phyloP scores from a whole-genome alignment of 2,113 vertebrate species.

The Malurus cyaneus region DNA sequence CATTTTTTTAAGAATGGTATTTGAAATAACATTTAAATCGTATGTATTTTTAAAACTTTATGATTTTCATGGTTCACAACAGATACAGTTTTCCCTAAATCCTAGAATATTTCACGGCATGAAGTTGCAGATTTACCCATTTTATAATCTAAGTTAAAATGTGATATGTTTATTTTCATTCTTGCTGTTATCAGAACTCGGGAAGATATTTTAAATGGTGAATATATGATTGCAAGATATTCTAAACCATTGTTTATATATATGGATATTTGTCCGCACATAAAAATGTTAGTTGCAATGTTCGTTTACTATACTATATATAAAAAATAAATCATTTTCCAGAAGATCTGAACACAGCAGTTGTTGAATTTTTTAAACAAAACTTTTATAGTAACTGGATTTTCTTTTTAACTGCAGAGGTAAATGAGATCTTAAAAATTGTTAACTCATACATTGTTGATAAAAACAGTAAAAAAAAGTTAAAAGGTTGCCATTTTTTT shows the following conservation, averaged over 20 bases:
- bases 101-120: not conserved
- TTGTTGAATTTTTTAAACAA: not conserved
- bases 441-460: not conserved
- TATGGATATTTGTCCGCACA: not conserved
- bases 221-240: not conserved
- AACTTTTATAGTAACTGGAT: fast-evolving
- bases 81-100: not conserved
- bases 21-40: not conserved
- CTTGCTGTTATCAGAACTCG: not conserved
- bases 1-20: not conserved
- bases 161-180: not conserved
- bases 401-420: not conserved
- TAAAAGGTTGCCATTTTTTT: not conserved
- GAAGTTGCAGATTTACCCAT: not conserved
- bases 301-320: not conserved
- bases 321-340: not conserved
- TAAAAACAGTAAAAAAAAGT: not conserved
- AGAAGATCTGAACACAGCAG: not conserved
- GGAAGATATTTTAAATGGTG: not conserved
- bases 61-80: not conserved
- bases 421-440: not conserved
- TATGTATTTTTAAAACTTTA: not conserved
- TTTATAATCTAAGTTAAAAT: not conserved
- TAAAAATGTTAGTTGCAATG: not conserved
- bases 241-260: not conserved